Evolutionary conservation across 2,797 vertebrate genomes (phyloP).

Genomic region (Periparus ater): DNA sequence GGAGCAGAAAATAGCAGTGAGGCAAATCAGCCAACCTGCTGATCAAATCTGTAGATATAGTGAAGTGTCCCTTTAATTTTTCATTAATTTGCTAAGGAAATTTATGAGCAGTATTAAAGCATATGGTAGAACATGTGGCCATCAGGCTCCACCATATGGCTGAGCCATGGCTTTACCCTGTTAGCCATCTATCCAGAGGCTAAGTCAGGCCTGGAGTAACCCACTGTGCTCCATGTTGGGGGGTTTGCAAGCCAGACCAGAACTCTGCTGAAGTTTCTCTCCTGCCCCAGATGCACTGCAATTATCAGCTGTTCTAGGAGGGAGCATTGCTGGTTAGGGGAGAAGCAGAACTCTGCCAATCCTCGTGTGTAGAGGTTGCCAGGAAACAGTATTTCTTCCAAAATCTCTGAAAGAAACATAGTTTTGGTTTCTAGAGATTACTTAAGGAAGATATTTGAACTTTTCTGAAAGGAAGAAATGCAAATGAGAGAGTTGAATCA

Average conservation of each 20-base stretch:
- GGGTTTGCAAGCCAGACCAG: not conserved
- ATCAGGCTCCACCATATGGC: not conserved
- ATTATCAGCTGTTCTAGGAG: not conserved
- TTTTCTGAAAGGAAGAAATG: not conserved
- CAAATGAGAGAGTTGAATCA: not conserved
- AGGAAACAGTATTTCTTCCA: not conserved
- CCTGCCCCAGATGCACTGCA: not conserved
- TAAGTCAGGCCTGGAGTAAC: not conserved
- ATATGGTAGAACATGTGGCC: not conserved
- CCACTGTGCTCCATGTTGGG: accelerated
- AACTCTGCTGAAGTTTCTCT: not conserved
- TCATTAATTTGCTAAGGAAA: not conserved
- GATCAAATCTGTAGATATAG: not conserved
- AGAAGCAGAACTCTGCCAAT: not conserved
- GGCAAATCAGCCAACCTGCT: not conserved
- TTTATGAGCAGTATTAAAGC: not conserved
- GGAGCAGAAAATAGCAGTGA: not conserved
- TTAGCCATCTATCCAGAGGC: not conserved
- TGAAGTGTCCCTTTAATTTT: not conserved
- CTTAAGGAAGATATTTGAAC: not conserved
- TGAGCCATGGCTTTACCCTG: not conserved
- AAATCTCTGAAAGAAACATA: not conserved
- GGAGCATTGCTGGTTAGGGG: not conserved
- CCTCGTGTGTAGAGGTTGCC: not conserved
- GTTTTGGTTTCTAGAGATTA: not conserved